Evolutionary conservation across 2,888 invertebrate species (phyloP).

Genomic region (Eilema sororculum): DNA sequence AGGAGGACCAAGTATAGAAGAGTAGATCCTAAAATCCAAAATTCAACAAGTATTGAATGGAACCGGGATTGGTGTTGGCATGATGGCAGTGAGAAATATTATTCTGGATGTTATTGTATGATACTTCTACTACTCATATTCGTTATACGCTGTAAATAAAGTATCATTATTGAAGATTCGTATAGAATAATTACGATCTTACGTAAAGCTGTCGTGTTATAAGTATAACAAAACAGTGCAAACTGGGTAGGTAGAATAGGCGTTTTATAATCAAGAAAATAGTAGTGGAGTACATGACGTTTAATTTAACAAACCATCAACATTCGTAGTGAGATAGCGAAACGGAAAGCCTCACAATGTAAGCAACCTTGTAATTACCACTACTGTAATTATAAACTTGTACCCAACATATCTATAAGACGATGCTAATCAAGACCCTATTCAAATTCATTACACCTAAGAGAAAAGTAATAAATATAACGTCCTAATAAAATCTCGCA

Average conservation of each 20-base stretch:
- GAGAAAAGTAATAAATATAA: slow-evolving; percentile 83
- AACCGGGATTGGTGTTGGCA: too few species aligned
- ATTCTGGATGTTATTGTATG: too few species aligned
- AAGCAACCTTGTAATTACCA: slow-evolving; percentile 82
- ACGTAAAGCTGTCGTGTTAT: slow-evolving; percentile 15
- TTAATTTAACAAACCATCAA: slow-evolving; percentile 84
- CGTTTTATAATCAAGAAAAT: slow-evolving; percentile 76
- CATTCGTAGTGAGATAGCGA: slow-evolving; percentile 73
- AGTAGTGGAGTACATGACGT: slow-evolving; percentile 72
- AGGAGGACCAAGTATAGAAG: too few species aligned
- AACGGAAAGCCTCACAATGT: slow-evolving; percentile 75
- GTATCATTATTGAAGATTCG: neutral
- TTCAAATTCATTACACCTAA: slow-evolving; percentile 79
- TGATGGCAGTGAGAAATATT: too few species aligned
- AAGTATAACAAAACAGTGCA: slow-evolving; percentile 58
- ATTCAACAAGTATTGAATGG: too few species aligned
- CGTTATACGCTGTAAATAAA: too few species aligned
- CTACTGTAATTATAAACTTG: slow-evolving; percentile 83
- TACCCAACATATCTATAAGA: slow-evolving; percentile 72
- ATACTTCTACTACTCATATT: too few species aligned
- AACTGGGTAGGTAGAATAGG: slow-evolving; percentile 61
- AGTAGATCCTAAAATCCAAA: too few species aligned
- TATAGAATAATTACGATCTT: neutral
- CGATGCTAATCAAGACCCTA: slow-evolving; percentile 81
- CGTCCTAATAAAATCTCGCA: slow-evolving; percentile 80